These are phyloP conservation scores for Tenthredo scrophulariae DNA, from an alignment of 2,888 invertebrate species.

Conservation along the genomic window DNA sequence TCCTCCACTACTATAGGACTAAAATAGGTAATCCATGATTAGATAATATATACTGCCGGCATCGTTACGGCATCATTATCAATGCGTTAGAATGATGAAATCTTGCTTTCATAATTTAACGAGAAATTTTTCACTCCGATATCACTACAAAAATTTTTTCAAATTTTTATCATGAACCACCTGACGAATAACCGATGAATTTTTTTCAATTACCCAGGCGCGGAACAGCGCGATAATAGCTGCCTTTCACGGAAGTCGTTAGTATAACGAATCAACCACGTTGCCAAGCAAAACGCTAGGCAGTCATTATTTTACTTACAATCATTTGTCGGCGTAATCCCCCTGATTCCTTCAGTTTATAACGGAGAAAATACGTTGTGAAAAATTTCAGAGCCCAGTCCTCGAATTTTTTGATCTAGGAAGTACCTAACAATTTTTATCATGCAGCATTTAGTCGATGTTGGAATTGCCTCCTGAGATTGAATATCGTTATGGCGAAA, in stretches of 20 bases:
- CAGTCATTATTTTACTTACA: slow-evolving; percentile 2
- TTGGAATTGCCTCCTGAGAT: background rate
- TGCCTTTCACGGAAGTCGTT: slow-evolving; percentile 10
- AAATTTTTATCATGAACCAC: background rate
- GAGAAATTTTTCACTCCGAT: background rate
- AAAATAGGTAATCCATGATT: background rate
- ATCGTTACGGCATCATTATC: background rate
- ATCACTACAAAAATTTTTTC: no score
- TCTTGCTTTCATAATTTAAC: background rate
- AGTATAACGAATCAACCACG: slow-evolving; percentile 17
- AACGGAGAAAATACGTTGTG: background rate
- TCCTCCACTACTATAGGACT: background rate
- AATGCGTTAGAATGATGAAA: background rate
- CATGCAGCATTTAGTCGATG: background rate
- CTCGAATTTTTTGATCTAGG: background rate
- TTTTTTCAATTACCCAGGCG: background rate
- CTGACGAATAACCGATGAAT: background rate
- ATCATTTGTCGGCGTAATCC: background rate
- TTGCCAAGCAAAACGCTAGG: background rate
- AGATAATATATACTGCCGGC: background rate
- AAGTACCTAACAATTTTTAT: background rate
- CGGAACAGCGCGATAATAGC: background rate
- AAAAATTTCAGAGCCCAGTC: background rate
- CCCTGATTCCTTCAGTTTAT: background rate
- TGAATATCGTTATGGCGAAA: background rate